Evolutionary conservation across 1,140 invertebrate genomes (phyloP).

Genomic region (Phortica variegata): DNA sequence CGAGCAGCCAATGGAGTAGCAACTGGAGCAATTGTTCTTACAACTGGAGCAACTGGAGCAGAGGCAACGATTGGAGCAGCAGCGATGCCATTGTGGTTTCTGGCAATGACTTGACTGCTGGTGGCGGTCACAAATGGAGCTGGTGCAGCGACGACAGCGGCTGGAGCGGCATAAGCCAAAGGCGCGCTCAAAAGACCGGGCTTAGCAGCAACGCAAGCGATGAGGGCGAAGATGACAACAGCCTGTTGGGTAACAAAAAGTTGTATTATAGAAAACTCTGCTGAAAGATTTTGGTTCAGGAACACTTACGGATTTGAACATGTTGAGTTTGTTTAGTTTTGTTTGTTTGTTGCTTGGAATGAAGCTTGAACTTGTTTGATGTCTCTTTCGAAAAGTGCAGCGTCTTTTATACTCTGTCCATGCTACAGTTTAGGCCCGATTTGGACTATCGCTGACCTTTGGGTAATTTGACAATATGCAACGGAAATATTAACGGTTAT

Average conservation of each 20-base stretch:
- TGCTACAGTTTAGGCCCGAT: no score
- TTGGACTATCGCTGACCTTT: no score
- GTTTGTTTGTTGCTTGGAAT: no score
- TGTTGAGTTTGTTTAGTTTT: no score
- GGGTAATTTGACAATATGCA: no score
- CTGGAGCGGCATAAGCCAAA: slow-evolving; percentile 24
- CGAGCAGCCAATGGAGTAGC: slow-evolving; percentile 25
- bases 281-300: neutral
- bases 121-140: slow-evolving; percentile 56
- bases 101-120: slow-evolving; percentile 58
- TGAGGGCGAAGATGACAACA: slow-evolving; percentile 46
- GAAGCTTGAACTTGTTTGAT: no score
- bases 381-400: no score
- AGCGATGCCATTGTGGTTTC: slow-evolving; percentile 57
- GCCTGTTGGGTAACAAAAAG: slow-evolving; percentile 16
- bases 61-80: slow-evolving; percentile 35
- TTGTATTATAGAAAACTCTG: neutral
- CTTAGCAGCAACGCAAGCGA: slow-evolving; percentile 43
- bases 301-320: slow-evolving; percentile 42
- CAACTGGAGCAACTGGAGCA: slow-evolving; percentile 29
- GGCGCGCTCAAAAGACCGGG: slow-evolving; percentile 33
- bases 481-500: no score
- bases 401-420: no score
- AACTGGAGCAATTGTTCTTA: slow-evolving; percentile 34
- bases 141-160: no score